Evolutionary conservation across 2,113 vertebrate genomes (phyloP).

Genomic region (Penelope pileata): DNA sequence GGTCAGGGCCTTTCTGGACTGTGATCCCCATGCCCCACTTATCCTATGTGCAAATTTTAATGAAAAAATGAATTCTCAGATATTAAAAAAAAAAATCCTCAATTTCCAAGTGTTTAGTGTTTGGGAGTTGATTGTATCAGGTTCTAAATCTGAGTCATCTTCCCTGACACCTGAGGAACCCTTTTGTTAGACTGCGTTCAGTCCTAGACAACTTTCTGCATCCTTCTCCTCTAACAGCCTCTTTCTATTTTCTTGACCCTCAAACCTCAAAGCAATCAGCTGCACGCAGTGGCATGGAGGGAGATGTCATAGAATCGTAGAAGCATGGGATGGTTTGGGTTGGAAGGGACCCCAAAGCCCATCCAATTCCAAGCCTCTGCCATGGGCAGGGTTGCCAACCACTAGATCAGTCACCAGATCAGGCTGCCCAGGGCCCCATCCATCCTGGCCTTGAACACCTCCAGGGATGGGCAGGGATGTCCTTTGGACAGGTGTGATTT

Average conservation of each 20-base stretch:
- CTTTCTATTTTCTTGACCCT: background rate
- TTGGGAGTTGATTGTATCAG: background rate
- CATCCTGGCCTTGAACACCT: background rate
- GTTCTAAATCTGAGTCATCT: background rate
- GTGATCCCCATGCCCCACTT: background rate
- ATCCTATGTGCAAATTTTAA: background rate
- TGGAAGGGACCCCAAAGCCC: background rate
- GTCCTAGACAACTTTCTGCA: background rate
- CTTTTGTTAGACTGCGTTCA: background rate
- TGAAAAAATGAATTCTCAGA: background rate
- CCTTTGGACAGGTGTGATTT: background rate
- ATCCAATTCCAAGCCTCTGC: background rate
- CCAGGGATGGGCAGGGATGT: background rate
- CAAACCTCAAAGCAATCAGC: background rate
- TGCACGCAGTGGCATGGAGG: background rate
- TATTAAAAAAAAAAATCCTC: background rate
- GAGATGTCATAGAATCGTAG: too few relatives aligned
- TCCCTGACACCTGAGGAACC: accelerated
- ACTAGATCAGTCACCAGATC: background rate
- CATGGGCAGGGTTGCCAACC: background rate
- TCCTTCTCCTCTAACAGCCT: background rate
- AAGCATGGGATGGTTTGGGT: background rate
- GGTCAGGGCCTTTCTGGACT: accelerated
- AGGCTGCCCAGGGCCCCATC: background rate
- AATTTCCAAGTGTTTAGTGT: background rate